Base-by-base conservation (phyloP, 1,140 invertebrate species). In the Ceratina australensis region DNA sequence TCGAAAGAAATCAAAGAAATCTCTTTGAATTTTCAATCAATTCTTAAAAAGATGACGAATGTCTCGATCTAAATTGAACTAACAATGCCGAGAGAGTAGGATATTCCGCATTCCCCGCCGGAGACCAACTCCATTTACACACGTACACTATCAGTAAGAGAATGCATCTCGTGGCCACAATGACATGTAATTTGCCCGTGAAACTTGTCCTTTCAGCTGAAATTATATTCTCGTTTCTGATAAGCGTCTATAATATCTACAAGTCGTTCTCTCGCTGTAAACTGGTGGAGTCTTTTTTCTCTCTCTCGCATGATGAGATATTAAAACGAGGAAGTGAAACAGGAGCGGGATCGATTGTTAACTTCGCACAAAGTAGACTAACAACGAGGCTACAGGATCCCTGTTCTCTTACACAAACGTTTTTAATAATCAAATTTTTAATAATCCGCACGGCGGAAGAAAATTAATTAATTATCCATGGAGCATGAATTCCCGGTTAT, bases 131-230 rank as follows among this genome's bases (percentile, higher is more conserved):
- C 68, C 13, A 59, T 75, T 75, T 68, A 68, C 64, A n/a, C 42
- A 50, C 5, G 20, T 57, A 33, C 16, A 16, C 54, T 54, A 16
- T 56, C 16, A 0, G 10, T 0, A 0, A 4, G 13, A 72, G 61
- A 56, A 26, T 74, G 33, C 33, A 74, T 74, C 61, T 57, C 61
- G 52, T 24, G 54, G 28, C 4, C 22, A 15, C 54, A 33, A 22
- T 33, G 73, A 68, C 64, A 59, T 57, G 22, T 59, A 75, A 75
- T 75, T 75, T 68, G 24, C 42, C 54, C 42, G 54, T 22, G 73
- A 59, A 50, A 75, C 64, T 75, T 57, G 64, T 54, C 33, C 68
- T 68, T 75, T 68, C 73, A 50, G 65, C 54, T 60, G 42, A 59
- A 75, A 75, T 75, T 75, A 75, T 50, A 22, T 54, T 49, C 24